These are phyloP conservation scores for Falco columbarius DNA, from an alignment of 2,797 vertebrate species.

Conservation along the genomic window DNA sequence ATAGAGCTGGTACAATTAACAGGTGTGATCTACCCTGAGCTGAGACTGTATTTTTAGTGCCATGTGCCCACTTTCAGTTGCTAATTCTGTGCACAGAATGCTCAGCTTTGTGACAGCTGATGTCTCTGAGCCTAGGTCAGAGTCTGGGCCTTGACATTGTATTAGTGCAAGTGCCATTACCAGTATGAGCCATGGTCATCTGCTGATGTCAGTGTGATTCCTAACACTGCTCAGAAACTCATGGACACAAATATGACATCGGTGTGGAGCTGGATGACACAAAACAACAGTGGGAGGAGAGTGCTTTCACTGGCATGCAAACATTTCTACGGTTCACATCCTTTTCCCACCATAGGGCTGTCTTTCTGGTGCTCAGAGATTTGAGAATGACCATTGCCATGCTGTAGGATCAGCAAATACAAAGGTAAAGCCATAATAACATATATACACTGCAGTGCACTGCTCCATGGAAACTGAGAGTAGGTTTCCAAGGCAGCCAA, in stretches of 20 bases:
- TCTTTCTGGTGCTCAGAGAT: not conserved
- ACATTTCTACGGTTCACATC: not conserved
- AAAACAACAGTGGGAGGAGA: not conserved
- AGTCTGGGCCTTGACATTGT: not conserved
- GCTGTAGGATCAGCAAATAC: not conserved
- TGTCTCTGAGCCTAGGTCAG: not conserved
- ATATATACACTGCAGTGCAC: not conserved
- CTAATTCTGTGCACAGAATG: not conserved
- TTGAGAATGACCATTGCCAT: not conserved
- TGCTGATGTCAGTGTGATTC: not conserved
- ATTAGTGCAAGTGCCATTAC: not conserved
- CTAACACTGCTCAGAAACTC: not conserved
- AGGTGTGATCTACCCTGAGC: not conserved
- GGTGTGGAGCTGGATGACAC: not conserved
- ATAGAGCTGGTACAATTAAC: not conserved
- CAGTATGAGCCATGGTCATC: not conserved
- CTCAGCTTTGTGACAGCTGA: not conserved
- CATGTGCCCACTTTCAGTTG: not conserved
- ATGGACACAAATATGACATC: not conserved
- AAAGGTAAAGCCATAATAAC: not conserved
- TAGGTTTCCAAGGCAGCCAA: conserved; percentile 63
- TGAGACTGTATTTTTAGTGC: not conserved
- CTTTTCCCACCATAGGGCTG: not conserved
- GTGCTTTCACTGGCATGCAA: not conserved
- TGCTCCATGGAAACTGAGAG: conserved; percentile 55